These are phyloP conservation scores for Leptoteleia sp. DNA, from an alignment of 1,140 invertebrate genomes.

Conservation along the genomic window DNA sequence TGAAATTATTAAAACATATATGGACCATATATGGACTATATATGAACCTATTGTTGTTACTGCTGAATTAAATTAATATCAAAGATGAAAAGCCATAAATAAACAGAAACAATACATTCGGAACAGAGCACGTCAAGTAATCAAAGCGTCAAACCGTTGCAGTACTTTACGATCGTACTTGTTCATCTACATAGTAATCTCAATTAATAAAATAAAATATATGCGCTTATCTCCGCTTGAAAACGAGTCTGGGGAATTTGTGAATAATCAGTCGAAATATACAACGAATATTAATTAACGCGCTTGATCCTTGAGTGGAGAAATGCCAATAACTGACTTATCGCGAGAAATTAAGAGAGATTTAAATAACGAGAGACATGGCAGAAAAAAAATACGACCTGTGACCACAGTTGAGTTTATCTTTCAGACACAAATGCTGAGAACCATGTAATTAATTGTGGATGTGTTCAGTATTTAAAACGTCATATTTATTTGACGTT, in stretches of 20 bases:
- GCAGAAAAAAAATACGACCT: neutral
- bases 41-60: too few relatives aligned
- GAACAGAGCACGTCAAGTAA: slow-evolving; percentile 8
- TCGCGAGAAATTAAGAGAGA: slow-evolving; percentile 29
- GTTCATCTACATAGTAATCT: slow-evolving; percentile 56
- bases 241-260: slow-evolving; percentile 51
- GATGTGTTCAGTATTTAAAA: too few relatives aligned
- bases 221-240: slow-evolving; percentile 24
- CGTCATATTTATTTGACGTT: too few relatives aligned
- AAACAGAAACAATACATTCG: slow-evolving; percentile 10
- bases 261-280: slow-evolving; percentile 59
- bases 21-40: too few relatives aligned
- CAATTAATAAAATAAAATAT: slow-evolving; percentile 49
- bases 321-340: slow-evolving; percentile 42
- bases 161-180: slow-evolving; percentile 42
- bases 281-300: slow-evolving; percentile 58
- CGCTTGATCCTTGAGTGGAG: slow-evolving; percentile 29
- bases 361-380: slow-evolving; percentile 30
- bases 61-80: too few relatives aligned
- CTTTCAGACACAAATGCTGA: slow-evolving; percentile 16
- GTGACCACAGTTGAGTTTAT: slow-evolving; percentile 8
- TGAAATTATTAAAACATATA: too few relatives aligned
- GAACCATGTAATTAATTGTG: slow-evolving; percentile 39
- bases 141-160: slow-evolving; percentile 52
- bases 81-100: slow-evolving; percentile 6